phyloP scores from a whole-genome alignment of 2,113 vertebrate species.

The Amphilophus citrinellus region DNA sequence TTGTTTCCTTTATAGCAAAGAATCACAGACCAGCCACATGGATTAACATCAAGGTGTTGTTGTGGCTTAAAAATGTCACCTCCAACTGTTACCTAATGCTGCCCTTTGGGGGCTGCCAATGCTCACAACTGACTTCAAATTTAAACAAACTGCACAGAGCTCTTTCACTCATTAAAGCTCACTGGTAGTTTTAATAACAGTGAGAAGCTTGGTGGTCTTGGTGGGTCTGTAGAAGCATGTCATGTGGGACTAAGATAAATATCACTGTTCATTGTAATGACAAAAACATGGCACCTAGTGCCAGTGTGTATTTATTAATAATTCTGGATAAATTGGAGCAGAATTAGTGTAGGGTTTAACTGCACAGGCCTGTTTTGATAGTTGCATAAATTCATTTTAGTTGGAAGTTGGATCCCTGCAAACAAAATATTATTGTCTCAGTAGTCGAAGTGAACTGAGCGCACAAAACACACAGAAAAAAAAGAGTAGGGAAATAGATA shows the following conservation, averaged over 20 bases:
- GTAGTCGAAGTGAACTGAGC: background rate
- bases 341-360: too few relatives aligned
- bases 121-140: background rate
- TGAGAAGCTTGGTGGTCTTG: background rate
- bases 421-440: background rate
- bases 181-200: background rate
- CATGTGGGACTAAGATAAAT: too few relatives aligned
- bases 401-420: background rate
- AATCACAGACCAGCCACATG: background rate
- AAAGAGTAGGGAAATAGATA: background rate
- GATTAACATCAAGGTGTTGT: background rate
- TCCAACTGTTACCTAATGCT: slow-evolving; percentile 3
- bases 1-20: background rate
- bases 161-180: background rate
- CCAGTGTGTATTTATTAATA: background rate
- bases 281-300: background rate
- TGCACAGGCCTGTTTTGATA: background rate
- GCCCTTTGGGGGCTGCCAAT: slow-evolving; percentile 3
- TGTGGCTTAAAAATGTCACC: slow-evolving; percentile 13
- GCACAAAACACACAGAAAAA: background rate
- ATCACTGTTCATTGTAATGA: background rate
- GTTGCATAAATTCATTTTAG: background rate
- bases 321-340: background rate
- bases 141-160: background rate
- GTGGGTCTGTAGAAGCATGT: background rate